phyloP scores from a whole-genome alignment of 2,113 vertebrate genomes.

The Plecotus auritus region DNA sequence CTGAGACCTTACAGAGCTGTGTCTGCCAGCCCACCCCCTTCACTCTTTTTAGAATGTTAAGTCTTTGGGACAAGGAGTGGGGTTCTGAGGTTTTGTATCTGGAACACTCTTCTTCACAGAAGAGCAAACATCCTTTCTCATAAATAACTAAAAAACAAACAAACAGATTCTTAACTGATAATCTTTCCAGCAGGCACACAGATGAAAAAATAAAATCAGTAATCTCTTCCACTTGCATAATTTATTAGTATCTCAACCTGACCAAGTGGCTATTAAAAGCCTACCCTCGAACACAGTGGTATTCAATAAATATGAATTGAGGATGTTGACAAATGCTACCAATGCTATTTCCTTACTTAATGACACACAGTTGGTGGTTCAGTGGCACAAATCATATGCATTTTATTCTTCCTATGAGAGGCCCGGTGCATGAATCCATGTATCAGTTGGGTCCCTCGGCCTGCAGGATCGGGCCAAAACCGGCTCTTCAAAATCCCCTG shows the following conservation, averaged over 20 bases:
- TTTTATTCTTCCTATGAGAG: neutral
- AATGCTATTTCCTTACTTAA: conserved; percentile 33
- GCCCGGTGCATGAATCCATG: too few species aligned
- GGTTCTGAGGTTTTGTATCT: neutral
- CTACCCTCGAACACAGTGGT: neutral
- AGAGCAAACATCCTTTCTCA: neutral
- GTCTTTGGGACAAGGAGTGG: neutral
- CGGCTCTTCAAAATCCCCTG: too few species aligned
- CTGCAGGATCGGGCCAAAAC: too few species aligned
- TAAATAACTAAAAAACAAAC: neutral
- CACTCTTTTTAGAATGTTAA: neutral
- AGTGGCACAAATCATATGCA: neutral
- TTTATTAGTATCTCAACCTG: conserved; percentile 28
- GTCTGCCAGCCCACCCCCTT: neutral
- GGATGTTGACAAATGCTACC: neutral
- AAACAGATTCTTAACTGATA: neutral
- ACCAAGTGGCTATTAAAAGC: conserved; percentile 38
- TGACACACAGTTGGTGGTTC: neutral
- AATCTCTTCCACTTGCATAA: conserved; percentile 33
- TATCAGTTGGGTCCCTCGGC: too few species aligned
- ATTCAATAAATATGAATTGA: conserved; percentile 38
- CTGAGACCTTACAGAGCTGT: neutral
- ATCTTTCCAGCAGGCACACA: neutral
- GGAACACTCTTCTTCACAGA: neutral
- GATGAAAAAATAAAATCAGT: conserved; percentile 35